Conservation (phyloP, 2,113 vertebrate genomes). For the Cavia aperea region DNA sequence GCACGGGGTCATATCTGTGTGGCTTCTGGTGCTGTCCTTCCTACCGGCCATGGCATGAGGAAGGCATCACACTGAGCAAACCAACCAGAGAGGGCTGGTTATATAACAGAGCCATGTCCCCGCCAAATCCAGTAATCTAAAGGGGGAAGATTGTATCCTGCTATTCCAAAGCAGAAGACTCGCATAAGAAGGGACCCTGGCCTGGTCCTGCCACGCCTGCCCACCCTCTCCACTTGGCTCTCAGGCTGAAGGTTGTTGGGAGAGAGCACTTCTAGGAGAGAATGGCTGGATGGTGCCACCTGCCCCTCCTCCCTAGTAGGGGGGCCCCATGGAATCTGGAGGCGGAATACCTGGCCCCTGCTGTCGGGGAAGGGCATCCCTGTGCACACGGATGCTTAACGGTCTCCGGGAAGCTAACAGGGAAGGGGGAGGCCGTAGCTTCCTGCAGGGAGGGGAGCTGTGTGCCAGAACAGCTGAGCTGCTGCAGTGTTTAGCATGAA, state of each 20-base stretch:
- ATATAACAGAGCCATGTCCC: neutral
- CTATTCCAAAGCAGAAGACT: neutral
- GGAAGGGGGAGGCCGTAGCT: neutral
- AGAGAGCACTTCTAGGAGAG: neutral
- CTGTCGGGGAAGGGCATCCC: no score
- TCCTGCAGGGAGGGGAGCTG: neutral
- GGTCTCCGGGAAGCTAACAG: neutral
- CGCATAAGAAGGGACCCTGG: neutral
- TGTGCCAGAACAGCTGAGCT: neutral
- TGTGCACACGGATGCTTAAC: neutral
- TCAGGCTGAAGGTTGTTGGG: neutral
- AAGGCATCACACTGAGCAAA: neutral
- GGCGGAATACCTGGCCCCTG: neutral
- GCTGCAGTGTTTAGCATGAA: no score
- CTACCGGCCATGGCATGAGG: neutral
- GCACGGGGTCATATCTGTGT: neutral
- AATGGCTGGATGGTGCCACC: fast-evolving
- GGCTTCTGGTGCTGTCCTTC: neutral
- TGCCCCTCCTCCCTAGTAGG: neutral
- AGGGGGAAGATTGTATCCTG: neutral
- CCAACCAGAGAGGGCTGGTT: neutral
- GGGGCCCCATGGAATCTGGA: neutral
- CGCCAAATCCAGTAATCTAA: neutral
- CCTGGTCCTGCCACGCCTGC: neutral
- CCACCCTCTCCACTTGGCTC: neutral